These are phyloP conservation scores for Dynastes tityus DNA, from an alignment of 2,888 invertebrate genomes.

Conservation along the genomic window DNA sequence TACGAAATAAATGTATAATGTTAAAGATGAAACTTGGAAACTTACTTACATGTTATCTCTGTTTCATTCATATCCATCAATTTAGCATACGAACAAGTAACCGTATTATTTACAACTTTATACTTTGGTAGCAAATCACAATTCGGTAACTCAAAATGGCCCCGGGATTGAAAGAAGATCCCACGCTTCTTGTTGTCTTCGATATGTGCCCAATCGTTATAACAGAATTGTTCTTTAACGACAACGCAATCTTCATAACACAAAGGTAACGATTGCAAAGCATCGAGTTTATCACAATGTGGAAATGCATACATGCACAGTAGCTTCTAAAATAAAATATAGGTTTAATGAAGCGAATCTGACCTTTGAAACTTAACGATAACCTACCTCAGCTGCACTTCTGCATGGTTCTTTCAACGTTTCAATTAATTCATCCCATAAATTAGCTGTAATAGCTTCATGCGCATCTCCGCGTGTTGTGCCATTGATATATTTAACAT, in stretches of 20 bases:
- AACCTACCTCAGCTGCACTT: conserved; percentile 84
- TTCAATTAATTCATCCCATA: conserved; percentile 91
- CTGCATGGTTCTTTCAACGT: conserved; percentile 88
- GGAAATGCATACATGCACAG: conserved; percentile 95
- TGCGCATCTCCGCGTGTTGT: conserved; percentile 84
- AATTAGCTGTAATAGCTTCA: conserved; percentile 86
- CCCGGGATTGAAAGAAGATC: conserved; percentile 85
- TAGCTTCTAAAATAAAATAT: conserved; percentile 75
- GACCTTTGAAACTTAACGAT: conserved; percentile 7
- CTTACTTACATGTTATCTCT: conserved; percentile 83
- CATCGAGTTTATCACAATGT: conserved; percentile 78
- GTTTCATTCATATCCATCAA: conserved; percentile 87
- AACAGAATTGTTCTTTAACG: conserved; percentile 91
- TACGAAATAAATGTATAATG: conserved; percentile 57
- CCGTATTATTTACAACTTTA: conserved; percentile 76
- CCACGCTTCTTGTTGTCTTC: conserved; percentile 89
- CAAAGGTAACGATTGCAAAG: conserved; percentile 81
- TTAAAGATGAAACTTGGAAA: too few relatives aligned
- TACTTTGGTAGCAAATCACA: conserved; percentile 87
- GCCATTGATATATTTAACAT: conserved; percentile 67
- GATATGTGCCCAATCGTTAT: conserved; percentile 92
- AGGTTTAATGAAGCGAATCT: conserved; percentile 16
- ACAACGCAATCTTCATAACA: conserved; percentile 97
- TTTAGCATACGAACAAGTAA: conserved; percentile 87
- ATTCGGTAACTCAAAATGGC: conserved; percentile 90